Evolutionary conservation across 1,140 invertebrate genomes (phyloP).

Genomic region (Bombus cullumanus): DNA sequence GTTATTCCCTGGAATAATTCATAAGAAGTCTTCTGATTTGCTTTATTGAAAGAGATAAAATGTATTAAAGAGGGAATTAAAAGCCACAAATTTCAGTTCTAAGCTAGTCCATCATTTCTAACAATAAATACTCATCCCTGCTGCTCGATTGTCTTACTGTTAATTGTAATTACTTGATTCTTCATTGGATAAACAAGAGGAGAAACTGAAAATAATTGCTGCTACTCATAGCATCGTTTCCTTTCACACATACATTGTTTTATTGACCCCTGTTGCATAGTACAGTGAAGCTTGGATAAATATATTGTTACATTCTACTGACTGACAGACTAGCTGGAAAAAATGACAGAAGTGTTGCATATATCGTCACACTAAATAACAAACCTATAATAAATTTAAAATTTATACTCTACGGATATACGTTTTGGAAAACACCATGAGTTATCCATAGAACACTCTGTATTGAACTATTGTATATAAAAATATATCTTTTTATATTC

Average conservation of each 20-base stretch:
- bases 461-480: not conserved
- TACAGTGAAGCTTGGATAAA: not conserved
- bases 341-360: not conserved
- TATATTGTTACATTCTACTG: not conserved
- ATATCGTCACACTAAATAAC: not conserved
- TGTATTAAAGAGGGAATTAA: not conserved
- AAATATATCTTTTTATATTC: not conserved
- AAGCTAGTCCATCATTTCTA: not conserved
- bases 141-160: not conserved
- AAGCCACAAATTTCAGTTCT: not conserved
- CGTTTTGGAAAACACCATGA: not conserved
- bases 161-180: slow-evolving; percentile 37
- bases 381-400: not conserved
- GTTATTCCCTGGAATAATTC: not conserved
- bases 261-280: not conserved
- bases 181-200: slow-evolving; percentile 7
- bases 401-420: not conserved
- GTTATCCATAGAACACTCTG: not conserved
- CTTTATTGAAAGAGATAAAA: not conserved
- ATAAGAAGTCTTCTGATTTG: not conserved
- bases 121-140: not conserved
- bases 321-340: not conserved
- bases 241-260: slow-evolving; percentile 8
- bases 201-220: slow-evolving; percentile 12
- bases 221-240: not conserved